Base-by-base conservation (phyloP, 2,113 vertebrate genomes). In the Prietella phreatophila region DNA sequence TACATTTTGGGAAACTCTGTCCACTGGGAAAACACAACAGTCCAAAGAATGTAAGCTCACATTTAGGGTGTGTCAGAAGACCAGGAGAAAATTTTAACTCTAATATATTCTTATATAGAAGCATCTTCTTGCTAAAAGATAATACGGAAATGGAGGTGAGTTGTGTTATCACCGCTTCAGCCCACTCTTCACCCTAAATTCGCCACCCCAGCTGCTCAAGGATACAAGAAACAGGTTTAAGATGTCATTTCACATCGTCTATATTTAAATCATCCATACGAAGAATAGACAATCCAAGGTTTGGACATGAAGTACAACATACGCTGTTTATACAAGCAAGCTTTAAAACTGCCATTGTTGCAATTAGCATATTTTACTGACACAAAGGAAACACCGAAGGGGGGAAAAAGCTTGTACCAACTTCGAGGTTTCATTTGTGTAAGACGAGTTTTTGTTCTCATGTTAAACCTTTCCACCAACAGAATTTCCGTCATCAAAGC, bases 391-490 rank as follows among this genome's bases (percentile, higher is more conserved):
- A 82, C 67, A 87, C 20, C 15, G 56, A 25, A 33, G 0, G 11
- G 20, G 13, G 30, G 39, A 33, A 10, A 39, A n/a, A n/a, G 65
- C 53, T 63, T 60, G 19, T 47, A 5, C 47, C 53, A 42, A 13
- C 33, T 17, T 25, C 4, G 65, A 47, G 36, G 78, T 86, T 87
- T 83, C n/a, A 75, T 33, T 47, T 56, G 76, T 4, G 17, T 33
- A 30, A 58, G 22, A 67, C 22, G 33, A 47, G 33, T 11, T 6
- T 19, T 65, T 56, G 47, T 33, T 83, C 22, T n/a, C 55, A 55
- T 25, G 14, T 50, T 76, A 17, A 76, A 83, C 82, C 82, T 39
- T 88, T 84, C 82, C 86, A 33, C 22, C n/a, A 84, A 56, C 4
- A 53, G 4, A 50, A 13, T 33, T 83, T 84, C 56, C 39, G 73